phyloP scores from a whole-genome alignment of 1,140 invertebrate genomes.

The Neodiprion fabricii region DNA sequence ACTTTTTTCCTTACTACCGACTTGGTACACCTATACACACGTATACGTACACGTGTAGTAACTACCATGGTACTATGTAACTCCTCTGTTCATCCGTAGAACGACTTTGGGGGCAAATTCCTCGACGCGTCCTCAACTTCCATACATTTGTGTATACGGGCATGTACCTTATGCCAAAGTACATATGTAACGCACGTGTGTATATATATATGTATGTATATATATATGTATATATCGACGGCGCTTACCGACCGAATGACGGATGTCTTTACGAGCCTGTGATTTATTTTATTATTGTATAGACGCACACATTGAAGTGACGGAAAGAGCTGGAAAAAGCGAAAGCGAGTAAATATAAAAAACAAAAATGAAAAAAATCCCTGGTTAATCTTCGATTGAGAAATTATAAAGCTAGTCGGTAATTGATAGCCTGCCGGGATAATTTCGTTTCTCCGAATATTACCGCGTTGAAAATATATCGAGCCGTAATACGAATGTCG shows the following conservation, averaged over 20 bases:
- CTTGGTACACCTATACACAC: too few species aligned
- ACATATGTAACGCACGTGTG: too few species aligned
- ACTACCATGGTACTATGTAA: too few species aligned
- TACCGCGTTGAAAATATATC: neutral
- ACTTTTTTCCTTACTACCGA: too few species aligned
- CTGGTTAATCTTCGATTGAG: conserved; percentile 29
- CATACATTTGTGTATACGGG: too few species aligned
- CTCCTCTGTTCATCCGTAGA: too few species aligned
- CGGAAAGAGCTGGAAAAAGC: conserved; percentile 15
- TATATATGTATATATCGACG: too few species aligned
- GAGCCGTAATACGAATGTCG: conserved; percentile 18
- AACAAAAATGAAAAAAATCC: conserved; percentile 35
- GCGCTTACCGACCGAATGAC: conserved; percentile 35
- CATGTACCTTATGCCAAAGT: too few species aligned
- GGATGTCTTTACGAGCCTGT: conserved; percentile 53
- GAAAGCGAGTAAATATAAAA: conserved; percentile 12
- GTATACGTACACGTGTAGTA: too few species aligned
- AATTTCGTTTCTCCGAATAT: conserved; percentile 12
- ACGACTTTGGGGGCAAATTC: too few species aligned
- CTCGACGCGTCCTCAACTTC: too few species aligned
- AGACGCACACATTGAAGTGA: neutral
- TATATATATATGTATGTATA: too few species aligned
- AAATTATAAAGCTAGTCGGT: conserved; percentile 16
- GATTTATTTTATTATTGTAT: conserved; percentile 53
- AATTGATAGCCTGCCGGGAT: neutral